Base-by-base conservation (phyloP, 2,888 invertebrate species). In the Drosophila merina region DNA sequence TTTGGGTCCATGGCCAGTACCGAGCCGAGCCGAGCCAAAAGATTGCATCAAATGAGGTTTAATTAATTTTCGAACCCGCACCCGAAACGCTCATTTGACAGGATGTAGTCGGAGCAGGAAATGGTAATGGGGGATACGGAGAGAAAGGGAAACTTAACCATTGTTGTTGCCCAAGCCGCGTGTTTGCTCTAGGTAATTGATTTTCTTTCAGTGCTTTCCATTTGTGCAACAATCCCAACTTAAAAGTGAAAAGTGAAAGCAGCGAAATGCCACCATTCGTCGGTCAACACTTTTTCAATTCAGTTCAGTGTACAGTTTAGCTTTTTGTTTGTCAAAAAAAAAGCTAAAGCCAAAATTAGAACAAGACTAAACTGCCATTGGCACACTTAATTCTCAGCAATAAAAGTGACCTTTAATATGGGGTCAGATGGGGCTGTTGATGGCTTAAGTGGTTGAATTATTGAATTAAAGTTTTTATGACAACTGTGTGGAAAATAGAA, bases 141-240 rank as follows among this genome's bases (percentile, higher is more conserved):
- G 6, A 2, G n/a, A 12, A n/a, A n/a, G 36, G 10, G 33, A 5
- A n/a, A 33, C 2, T 4, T 8, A n/a, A 20, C 30, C 69, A 77
- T 84, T 85, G 76, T 85, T 68, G 49, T 49, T 52, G 57, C 31
- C 55, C 47, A 59, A 63, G 55, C 62, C 58, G 60, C 59, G 57
- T 82, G 82, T 82, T 82, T 87, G 85, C 79, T 79, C 76, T 64
- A 85, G 86, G 73, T 82, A 82, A 82, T 82, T 82, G 87, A 82
- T 82, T 82, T 87, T 85, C 82, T 82, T 85, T 87, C 82, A 78
- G 73, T 81, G 79, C 73, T 76, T 70, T 76, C 31, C 79, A 85
- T 87, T 82, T 85, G 79, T 82, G 81, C 81, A 76, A 78, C 82
- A 78, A 72, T 75, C 77, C 62, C 68, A 56, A 58, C 69, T 56